Base-by-base conservation (phyloP, 2,888 invertebrate genomes). In the Toxonevra muliebris region DNA sequence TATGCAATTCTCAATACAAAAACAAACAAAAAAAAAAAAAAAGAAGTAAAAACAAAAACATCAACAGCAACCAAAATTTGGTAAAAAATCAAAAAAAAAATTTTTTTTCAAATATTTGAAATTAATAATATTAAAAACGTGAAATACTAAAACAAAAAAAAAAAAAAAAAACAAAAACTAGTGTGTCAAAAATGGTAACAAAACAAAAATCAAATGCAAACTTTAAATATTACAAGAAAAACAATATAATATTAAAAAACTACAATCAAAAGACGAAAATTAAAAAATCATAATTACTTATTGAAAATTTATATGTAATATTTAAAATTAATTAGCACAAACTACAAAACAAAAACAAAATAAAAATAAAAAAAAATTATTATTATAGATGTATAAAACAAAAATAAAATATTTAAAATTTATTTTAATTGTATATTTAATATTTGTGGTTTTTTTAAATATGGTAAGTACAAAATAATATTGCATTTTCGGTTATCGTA, bases 351-450 rank as follows among this genome's bases (percentile, higher is more conserved):
- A n/a, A 64, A 55, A 55, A 55, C 30, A 55, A 63, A 63, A 30
- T 63, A 45, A 63, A 63, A 20, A 55, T 41, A 64, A 40, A 64
- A 64, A 20, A 57, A 57, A 64, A 40, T 30, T 57, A 64, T 64
- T 65, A 80, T 80, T 79, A 79, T 79, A 76, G 79, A 79, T 80
- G 78, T 78, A 80, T 79, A 80, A 75, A 73, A 69, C 57, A 63
- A 62, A 67, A 68, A 64, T 63, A 67, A 58, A 58, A 52, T 61
- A 61, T 57, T 60, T 54, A 60, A 68, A 58, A 57, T 20, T 43
- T 30, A 42, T 19, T 15, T 48, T 8, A n/a, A 48, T 15, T 15
- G 48, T 5, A 12, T 53, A 5, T 17, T 53, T 5, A 53, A 53
- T 53, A 48, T 48, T 48, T 48, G 48, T 4, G 48, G 30, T 48